Evolutionary conservation across 2,888 invertebrate genomes (phyloP), one percentile per base, ranked within the genome.

Genomic region (Phlogophora meticulosa): DNA sequence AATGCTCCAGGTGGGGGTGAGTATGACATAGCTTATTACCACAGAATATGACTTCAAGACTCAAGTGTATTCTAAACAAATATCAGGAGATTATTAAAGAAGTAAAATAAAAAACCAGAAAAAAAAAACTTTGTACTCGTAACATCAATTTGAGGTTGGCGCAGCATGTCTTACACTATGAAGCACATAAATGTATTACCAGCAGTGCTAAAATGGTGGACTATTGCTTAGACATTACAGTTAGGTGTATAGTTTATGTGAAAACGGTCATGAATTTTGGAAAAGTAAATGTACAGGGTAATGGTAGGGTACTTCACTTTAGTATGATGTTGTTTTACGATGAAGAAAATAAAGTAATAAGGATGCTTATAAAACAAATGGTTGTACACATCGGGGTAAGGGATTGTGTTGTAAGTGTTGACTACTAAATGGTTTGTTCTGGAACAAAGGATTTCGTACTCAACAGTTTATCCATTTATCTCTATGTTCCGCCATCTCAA

Each of bases 1-100:
- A 24, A 20, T 4, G 10, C 24, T 17, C 7, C 5, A 0, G 32
- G 1, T 36, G n/a, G 11, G 5, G 59, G 72, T 72, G 24, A 72
- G 72, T 59, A 13, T 2, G 9, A 20, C 10, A 24, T n/a, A 56
- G 32, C 4, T 32, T 17, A 51, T 61, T 32, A 15, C 13, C 32
- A 17, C 11, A 9, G 34, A 15, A 13, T n/a, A 34, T 43, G 11
- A 10, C 3, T 28, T 38, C 22, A 7, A 38, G 38, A n/a, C n/a
- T 45, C 7, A 40, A 32, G 17, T 13, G n/a, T 11, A 38, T 32
- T 34, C 5, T 1, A 7, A 32, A 15, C 32, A 24, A 17, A 15
- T 17, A 22, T 38, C 11, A 15, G 15, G 40, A 36, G n/a, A 17
- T 36, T 34, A 4, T 42, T 11, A 7, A 7, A 10, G 4, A 20